Conservation (phyloP, 1,140 invertebrate genomes). For the Meloidogyne floridensis region DNA sequence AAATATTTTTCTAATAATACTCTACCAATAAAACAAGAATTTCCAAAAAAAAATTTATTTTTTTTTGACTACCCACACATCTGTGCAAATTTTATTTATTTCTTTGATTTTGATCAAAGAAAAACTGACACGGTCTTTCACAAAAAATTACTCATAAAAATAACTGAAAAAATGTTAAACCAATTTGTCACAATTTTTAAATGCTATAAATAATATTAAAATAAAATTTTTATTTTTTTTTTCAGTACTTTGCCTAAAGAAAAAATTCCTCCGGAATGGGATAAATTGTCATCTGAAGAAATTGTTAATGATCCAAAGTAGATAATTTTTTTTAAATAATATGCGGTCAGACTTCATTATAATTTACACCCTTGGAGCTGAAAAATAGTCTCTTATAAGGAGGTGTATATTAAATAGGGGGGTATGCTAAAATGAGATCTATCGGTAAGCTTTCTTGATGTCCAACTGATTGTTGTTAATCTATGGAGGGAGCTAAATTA, state of each 20-base stretch:
- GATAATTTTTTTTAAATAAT: constrained; percentile 11
- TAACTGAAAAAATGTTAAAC: not conserved
- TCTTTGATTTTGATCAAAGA: constrained; percentile 11
- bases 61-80: not conserved
- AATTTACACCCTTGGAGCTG: too few species aligned
- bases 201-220: not conserved
- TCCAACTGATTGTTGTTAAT: too few species aligned
- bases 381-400: too few species aligned
- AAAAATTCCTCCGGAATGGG: constrained; percentile 55
- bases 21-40: too few species aligned
- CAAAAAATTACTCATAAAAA: constrained; percentile 4
- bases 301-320: constrained; percentile 60
- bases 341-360: too few species aligned
- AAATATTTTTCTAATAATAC: too few species aligned
- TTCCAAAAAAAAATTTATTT: not conserved
- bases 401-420: too few species aligned
- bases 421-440: too few species aligned
- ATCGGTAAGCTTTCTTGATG: too few species aligned
- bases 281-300: constrained; percentile 54
- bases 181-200: not conserved
- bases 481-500: too few species aligned
- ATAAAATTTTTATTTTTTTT: constrained; percentile 7
- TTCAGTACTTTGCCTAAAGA: constrained; percentile 60
- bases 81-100: not conserved
- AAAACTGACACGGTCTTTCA: not conserved